Evolutionary conservation across 2,113 vertebrate genomes (phyloP).

Genomic region (Muntiacus reevesi): DNA sequence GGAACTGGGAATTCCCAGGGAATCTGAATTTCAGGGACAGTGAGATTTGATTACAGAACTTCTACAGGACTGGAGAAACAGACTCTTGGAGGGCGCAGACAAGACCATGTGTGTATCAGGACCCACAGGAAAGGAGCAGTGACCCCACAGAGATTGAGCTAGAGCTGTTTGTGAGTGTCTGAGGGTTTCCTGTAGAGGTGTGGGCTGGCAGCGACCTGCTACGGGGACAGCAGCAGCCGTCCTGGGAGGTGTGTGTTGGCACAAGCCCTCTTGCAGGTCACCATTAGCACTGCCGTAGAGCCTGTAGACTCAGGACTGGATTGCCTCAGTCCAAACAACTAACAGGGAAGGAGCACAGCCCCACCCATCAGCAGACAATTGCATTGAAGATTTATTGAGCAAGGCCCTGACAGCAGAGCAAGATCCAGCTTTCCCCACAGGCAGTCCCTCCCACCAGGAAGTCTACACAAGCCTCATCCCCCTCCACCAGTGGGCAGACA

Average conservation of each 20-base stretch:
- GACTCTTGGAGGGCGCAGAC: not conserved
- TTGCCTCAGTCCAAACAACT: too few species aligned
- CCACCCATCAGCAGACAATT: too few species aligned
- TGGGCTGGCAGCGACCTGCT: not conserved
- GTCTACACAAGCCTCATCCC: not conserved
- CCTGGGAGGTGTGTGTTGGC: not conserved
- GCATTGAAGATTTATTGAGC: not conserved
- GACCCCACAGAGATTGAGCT: not conserved
- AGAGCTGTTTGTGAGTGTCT: not conserved
- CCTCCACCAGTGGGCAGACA: not conserved
- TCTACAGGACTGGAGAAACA: not conserved
- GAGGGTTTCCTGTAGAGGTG: not conserved
- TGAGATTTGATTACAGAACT: not conserved
- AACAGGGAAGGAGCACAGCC: too few species aligned
- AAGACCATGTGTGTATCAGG: not conserved
- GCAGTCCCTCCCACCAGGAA: not conserved
- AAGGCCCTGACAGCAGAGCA: not conserved
- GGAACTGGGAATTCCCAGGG: not conserved
- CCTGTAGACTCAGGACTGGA: not conserved
- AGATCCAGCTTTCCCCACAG: not conserved
- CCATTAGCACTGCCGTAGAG: not conserved
- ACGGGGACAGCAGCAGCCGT: not conserved
- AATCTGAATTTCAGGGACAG: not conserved
- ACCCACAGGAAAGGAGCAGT: not conserved
- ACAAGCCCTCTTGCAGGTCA: not conserved